These are phyloP conservation scores for Mesorhabditis spiculigera DNA, from an alignment of 2,888 invertebrate species.

Conservation along the genomic window DNA sequence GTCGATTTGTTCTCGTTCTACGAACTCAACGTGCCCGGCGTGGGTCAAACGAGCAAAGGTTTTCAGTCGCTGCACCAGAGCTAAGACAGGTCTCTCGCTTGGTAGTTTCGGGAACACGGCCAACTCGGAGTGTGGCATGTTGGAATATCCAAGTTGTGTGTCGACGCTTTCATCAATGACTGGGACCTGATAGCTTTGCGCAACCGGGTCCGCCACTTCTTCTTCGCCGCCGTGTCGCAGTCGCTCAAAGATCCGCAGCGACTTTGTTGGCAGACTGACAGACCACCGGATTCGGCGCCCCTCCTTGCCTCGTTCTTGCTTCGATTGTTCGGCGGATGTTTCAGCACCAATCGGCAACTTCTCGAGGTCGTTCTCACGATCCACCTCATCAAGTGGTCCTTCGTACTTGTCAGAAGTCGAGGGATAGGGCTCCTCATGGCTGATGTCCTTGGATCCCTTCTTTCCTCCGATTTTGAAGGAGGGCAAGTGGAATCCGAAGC, in stretches of 20 bases:
- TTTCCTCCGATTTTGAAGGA: slow-evolving; percentile 11
- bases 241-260: neutral
- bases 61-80: neutral
- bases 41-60: neutral
- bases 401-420: slow-evolving; percentile 14
- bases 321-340: neutral
- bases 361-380: slow-evolving; percentile 10
- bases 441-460: neutral
- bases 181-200: neutral
- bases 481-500: neutral
- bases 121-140: neutral
- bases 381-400: slow-evolving; percentile 12
- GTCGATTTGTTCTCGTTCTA: neutral
- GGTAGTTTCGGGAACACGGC: neutral
- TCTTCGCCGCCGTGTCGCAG: slow-evolving; percentile 12
- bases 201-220: slow-evolving; percentile 9
- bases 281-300: neutral
- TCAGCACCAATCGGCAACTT: slow-evolving; percentile 13
- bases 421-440: slow-evolving; percentile 8
- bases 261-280: no score
- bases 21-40: neutral
- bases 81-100: no score
- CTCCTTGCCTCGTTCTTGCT: neutral
- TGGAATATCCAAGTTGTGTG: neutral
- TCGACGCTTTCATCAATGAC: neutral